phyloP scores from a whole-genome alignment of 2,888 invertebrate species.

The Clepsis dumicolana region DNA sequence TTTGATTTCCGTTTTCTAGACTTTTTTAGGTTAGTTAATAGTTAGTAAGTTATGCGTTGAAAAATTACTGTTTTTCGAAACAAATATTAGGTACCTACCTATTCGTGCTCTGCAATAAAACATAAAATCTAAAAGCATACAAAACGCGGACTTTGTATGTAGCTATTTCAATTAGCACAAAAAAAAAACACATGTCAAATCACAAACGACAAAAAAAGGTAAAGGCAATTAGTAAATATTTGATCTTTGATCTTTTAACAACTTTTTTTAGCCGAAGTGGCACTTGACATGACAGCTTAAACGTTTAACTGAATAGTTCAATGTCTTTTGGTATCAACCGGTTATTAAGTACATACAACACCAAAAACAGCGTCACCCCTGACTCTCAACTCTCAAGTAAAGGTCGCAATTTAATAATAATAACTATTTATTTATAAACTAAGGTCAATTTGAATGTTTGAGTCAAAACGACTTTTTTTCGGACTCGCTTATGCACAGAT shows the following conservation, averaged over 20 bases:
- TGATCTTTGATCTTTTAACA: neutral
- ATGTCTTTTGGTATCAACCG: conserved; percentile 20
- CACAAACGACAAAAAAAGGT: neutral
- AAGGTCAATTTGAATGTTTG: neutral
- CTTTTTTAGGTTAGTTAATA: too few species aligned
- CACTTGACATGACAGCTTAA: conserved; percentile 5
- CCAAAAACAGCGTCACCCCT: neutral
- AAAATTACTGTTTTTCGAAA: too few species aligned
- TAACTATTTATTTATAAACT: neutral
- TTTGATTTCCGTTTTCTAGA: too few species aligned
- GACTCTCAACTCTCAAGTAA: neutral
- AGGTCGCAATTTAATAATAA: conserved; percentile 12
- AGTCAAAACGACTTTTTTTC: neutral
- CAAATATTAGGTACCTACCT: too few species aligned
- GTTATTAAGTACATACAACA: neutral
- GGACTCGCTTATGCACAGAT: too few species aligned
- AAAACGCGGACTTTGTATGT: neutral
- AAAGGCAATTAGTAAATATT: neutral
- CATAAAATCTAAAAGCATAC: neutral
- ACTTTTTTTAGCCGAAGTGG: neutral
- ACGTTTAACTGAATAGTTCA: conserved; percentile 26
- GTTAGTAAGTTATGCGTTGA: too few species aligned
- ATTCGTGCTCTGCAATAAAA: too few species aligned
- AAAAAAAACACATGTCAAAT: neutral
- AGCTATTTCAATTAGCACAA: neutral